Evolutionary conservation across 2,888 invertebrate species (phyloP).

Genomic region (Ellobium chinense): DNA sequence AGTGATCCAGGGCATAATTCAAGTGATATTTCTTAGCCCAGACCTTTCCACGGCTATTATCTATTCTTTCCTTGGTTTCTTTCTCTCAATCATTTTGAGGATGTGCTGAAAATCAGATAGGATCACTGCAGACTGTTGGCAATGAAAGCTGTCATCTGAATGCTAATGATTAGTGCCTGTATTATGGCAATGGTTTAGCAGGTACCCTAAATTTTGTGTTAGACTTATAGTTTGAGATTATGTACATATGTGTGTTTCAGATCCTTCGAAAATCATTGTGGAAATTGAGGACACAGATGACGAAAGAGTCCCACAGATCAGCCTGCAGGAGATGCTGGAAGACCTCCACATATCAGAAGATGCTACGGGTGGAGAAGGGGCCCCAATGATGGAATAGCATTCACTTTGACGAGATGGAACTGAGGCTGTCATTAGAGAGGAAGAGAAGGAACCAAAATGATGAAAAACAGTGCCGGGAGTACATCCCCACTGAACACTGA

Average conservation of each 20-base stretch:
- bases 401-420: too few relatives aligned
- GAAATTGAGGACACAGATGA: conserved; percentile 64
- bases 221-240: neutral
- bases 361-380: conserved; percentile 76
- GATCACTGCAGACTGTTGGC: neutral
- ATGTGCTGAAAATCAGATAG: neutral
- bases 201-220: neutral
- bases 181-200: too few relatives aligned
- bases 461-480: too few relatives aligned
- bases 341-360: conserved; percentile 81
- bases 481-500: too few relatives aligned
- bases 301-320: conserved; percentile 74
- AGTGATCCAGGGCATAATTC: too few relatives aligned
- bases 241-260: conserved; percentile 48
- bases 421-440: too few relatives aligned
- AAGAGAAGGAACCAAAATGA: too few relatives aligned
- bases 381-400: conserved; percentile 43
- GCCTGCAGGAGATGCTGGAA: conserved; percentile 78
- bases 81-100: neutral
- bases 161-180: too few relatives aligned
- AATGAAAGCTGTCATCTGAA: too few relatives aligned
- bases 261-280: conserved; percentile 57
- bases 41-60: too few relatives aligned
- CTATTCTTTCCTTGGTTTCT: too few relatives aligned
- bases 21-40: too few relatives aligned